Conservation (phyloP, 2,797 vertebrate species). For the Cryptoprocta ferox region DNA sequence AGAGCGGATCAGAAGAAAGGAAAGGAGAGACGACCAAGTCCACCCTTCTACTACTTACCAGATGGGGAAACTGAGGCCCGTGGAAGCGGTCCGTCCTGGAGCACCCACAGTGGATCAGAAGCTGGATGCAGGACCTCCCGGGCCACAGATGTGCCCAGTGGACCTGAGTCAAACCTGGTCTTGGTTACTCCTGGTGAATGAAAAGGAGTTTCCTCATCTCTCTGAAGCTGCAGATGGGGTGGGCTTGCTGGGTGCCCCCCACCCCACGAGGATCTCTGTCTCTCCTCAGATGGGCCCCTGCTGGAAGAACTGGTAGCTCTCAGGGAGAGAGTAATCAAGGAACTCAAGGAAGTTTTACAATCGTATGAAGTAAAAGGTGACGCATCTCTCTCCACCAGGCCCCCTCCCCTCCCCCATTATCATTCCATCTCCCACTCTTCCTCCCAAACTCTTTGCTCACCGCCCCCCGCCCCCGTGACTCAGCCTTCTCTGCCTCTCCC, state of each 20-base stretch:
- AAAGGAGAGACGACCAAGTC: not conserved
- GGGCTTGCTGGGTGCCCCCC: not conserved
- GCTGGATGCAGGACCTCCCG: not conserved
- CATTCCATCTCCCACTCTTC: not conserved
- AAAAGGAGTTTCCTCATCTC: not conserved
- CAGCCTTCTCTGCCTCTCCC: not conserved
- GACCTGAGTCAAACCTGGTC: not conserved
- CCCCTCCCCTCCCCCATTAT: not conserved
- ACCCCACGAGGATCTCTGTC: not conserved
- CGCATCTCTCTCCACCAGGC: accelerated
- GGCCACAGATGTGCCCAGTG: not conserved
- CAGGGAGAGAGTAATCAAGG: not conserved
- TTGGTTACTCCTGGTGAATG: not conserved
- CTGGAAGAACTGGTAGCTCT: slow-evolving; percentile 69
- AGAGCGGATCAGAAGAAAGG: not conserved
- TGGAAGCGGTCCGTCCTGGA: not conserved
- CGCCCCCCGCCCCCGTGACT: too few species aligned
- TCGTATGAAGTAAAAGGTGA: slow-evolving; percentile 72
- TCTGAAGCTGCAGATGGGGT: not conserved
- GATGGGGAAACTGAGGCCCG: not conserved
- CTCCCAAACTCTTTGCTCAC: not conserved
- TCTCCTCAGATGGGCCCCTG: slow-evolving; percentile 62
- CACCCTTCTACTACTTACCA: not conserved
- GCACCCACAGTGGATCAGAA: not conserved
- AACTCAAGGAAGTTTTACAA: slow-evolving; percentile 65